Evolutionary conservation across 30 jellyfish, hydroid and myxozoan genomes (phyloP), one percentile per base, ranked within the genome.

Genomic region (Turritopsis rubra): DNA sequence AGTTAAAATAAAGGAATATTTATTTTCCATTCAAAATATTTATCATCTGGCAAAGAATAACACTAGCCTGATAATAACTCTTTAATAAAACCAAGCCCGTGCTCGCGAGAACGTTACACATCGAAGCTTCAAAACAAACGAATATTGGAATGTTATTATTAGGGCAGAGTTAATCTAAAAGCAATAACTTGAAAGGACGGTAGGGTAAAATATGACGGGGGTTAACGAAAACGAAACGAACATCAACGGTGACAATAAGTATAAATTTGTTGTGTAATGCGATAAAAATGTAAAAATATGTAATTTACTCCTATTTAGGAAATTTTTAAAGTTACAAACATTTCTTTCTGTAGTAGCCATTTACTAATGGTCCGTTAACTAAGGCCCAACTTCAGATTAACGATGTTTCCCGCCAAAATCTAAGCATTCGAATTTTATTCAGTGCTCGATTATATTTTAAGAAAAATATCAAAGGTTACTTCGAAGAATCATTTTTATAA

Each of bases 331-430:
- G n/a, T n/a, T n/a, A n/a, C n/a, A n/a, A n/a, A n/a, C n/a, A n/a
- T n/a, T n/a, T n/a, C n/a, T n/a, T n/a, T n/a, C n/a, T n/a, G n/a
- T n/a, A n/a, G n/a, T n/a, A n/a, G n/a, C n/a, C n/a, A n/a, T n/a
- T 41, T 41, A 13, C 60, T 3, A 41, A 41, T 41, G 60, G 13
- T 13, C 13, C 60, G 13, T 41, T 13, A 41, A 5, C 60, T 13
- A 41, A 41, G 60, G 5, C 60, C 60, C 60, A 41, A 41, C 5
- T 41, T 41, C 60, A 13, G 60, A 41, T 41, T 41, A 13, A 41
- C 60, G 13, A 41, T 23, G 30, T n/a, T 68, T 68, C 77, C 77
- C 77, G 77, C 77, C 77, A 27, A 68, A 68, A 19, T 7, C 8
- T 27, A 7, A 1, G 19, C 30, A 22, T 68, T 68, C 77, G 77